These are phyloP conservation scores for Trachelipus rathkii DNA, from an alignment of 1,140 invertebrate species.

Conservation along the genomic window DNA sequence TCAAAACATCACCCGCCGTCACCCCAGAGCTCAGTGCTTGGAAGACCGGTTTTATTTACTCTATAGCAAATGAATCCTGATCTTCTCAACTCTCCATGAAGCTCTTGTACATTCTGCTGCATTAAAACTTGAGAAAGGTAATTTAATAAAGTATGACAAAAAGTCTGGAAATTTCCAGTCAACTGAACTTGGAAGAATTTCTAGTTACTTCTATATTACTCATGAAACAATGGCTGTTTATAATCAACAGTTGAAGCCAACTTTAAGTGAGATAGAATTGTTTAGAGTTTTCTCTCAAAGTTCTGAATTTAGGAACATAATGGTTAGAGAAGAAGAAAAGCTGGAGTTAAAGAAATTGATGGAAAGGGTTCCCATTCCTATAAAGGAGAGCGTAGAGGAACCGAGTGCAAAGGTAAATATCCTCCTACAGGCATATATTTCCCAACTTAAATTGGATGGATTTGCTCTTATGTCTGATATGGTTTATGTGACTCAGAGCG, in stretches of 20 bases:
- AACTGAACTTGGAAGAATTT: constrained; percentile 92
- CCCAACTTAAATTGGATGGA: constrained; percentile 94
- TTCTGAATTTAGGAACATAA: constrained; percentile 85
- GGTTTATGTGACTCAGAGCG: constrained; percentile 98
- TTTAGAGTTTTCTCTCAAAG: constrained; percentile 99
- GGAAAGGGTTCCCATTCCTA: constrained; percentile 96
- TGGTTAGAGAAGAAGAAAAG: constrained; percentile 97
- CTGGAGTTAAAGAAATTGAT: constrained; percentile 94
- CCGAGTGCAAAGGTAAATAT: constrained; percentile 96
- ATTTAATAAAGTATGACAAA: constrained; percentile 91
- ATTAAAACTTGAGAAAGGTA: constrained; percentile 81
- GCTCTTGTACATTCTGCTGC: constrained; percentile 95
- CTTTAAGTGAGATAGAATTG: constrained; percentile 93
- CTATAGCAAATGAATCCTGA: no score
- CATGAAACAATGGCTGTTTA: constrained; percentile 95
- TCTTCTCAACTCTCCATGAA: no score
- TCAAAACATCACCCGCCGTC: no score
- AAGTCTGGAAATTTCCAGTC: constrained; percentile 71
- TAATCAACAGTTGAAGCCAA: constrained; percentile 94
- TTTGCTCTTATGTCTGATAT: constrained; percentile 99
- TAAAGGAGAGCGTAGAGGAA: constrained; percentile 98
- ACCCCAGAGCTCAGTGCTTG: no score
- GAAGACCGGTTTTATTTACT: no score
- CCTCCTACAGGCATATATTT: constrained; percentile 95
- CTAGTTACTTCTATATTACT: constrained; percentile 96